These are phyloP conservation scores for Criorhina ranunculi DNA, from an alignment of 2,888 invertebrate genomes.

Conservation along the genomic window DNA sequence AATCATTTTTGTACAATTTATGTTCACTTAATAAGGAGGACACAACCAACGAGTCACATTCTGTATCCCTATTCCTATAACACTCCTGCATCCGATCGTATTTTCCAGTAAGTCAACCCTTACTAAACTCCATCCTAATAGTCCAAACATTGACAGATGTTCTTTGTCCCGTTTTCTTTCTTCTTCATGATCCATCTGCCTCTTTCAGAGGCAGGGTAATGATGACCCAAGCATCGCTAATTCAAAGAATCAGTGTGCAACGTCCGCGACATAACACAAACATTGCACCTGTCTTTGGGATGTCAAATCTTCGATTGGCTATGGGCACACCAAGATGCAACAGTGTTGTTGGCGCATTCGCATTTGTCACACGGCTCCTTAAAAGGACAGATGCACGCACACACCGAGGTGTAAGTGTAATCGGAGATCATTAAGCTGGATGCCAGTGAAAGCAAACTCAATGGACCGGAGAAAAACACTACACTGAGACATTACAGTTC, in stretches of 20 bases:
- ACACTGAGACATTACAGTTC: not conserved
- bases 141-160: conserved; percentile 57
- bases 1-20: not conserved
- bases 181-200: conserved; percentile 63
- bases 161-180: not conserved
- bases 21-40: not conserved
- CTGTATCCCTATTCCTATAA: too few relatives aligned
- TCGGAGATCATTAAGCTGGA: conserved; percentile 68
- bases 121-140: conserved; percentile 28
- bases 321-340: conserved; percentile 34
- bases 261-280: conserved; percentile 30
- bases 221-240: conserved; percentile 14
- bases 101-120: conserved; percentile 37
- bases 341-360: conserved; percentile 50
- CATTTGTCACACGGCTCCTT: conserved; percentile 64
- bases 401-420: conserved; percentile 39
- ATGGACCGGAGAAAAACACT: conserved; percentile 18
- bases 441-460: conserved; percentile 54
- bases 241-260: conserved; percentile 18
- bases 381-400: conserved; percentile 66
- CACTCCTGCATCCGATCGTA: not conserved
- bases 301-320: conserved; percentile 49
- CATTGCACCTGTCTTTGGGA: conserved; percentile 64
- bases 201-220: not conserved
- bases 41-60: too few relatives aligned